phyloP scores from a whole-genome alignment of 2,888 invertebrate genomes.

The Galerucella nymphaeae region DNA sequence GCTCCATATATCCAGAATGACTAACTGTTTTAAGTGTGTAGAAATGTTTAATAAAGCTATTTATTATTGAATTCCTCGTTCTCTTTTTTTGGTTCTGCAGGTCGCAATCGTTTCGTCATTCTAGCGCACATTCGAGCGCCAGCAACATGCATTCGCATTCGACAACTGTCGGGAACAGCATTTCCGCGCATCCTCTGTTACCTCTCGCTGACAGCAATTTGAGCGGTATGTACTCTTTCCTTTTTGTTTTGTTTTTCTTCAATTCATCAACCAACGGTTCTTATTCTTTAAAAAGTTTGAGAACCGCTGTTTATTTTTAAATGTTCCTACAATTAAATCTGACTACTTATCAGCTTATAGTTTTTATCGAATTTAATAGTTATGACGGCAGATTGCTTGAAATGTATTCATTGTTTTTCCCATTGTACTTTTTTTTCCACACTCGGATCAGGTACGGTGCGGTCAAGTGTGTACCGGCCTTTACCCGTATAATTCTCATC shows the following conservation, averaged over 20 bases:
- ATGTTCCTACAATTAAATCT: constrained; percentile 2
- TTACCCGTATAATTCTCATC: too few relatives aligned
- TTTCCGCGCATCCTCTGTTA: constrained; percentile 94
- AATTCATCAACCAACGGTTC: background rate
- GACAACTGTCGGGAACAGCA: constrained; percentile 84
- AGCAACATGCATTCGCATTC: constrained; percentile 75
- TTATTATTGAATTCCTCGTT: constrained; percentile 60
- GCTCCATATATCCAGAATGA: constrained; percentile 55
- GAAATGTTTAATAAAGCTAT: constrained; percentile 32
- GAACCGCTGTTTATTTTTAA: background rate
- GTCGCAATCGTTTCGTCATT: constrained; percentile 95
- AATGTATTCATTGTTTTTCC: too few relatives aligned
- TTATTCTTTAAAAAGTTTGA: background rate
- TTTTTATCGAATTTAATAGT: background rate
- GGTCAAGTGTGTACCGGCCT: too few relatives aligned
- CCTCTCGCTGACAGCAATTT: constrained; percentile 78
- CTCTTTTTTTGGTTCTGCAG: constrained; percentile 72
- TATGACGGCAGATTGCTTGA: too few relatives aligned
- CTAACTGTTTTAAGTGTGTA: constrained; percentile 52
- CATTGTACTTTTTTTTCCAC: too few relatives aligned
- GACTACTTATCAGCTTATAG: background rate
- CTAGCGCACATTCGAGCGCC: constrained; percentile 75
- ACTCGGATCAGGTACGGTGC: too few relatives aligned
- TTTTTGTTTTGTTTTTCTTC: constrained; percentile 21
- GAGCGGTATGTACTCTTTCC: constrained; percentile 66